Percentiles rank a stretch among this genome's conserved stretches.
These are phyloP conservation scores for Cariama cristata DNA, from an alignment of 2,113 vertebrate genomes.

Conservation along the genomic window DNA sequence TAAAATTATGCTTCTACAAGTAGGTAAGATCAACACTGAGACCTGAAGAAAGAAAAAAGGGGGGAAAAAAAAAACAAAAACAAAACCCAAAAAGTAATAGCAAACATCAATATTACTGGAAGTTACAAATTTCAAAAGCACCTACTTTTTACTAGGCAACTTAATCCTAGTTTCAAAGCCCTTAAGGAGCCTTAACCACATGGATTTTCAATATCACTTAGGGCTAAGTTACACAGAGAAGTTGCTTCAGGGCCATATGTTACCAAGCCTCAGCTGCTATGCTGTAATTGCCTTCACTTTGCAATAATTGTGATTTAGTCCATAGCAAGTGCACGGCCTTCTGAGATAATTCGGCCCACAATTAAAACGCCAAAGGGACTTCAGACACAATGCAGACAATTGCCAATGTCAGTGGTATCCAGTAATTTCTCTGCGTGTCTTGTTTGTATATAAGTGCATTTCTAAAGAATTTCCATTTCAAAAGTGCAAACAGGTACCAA, in stretches of 20 bases:
- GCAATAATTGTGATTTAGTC: conserved; percentile 42
- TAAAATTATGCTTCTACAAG: neutral
- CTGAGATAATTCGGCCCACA: neutral
- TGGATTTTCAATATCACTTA: conserved; percentile 3
- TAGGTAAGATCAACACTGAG: neutral
- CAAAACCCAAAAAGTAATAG: neutral
- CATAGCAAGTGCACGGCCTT: neutral
- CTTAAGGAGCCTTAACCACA: neutral
- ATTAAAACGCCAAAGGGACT: neutral
- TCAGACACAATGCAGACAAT: neutral
- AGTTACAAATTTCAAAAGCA: neutral
- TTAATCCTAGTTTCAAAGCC: neutral
- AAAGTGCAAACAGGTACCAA: neutral
- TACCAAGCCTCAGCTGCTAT: conserved; percentile 7
- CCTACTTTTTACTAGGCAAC: neutral
- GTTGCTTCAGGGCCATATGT: neutral
- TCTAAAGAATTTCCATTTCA: neutral
- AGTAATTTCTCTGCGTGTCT: neutral
- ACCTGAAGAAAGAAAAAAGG: neutral
- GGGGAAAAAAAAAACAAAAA: neutral
- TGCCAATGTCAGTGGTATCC: neutral
- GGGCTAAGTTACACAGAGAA: neutral
- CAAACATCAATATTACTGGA: neutral
- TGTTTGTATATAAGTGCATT: neutral
- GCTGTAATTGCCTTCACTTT: conserved; percentile 7